Conservation (phyloP, 2,113 vertebrate species). For the Rhipidura dahli region DNA sequence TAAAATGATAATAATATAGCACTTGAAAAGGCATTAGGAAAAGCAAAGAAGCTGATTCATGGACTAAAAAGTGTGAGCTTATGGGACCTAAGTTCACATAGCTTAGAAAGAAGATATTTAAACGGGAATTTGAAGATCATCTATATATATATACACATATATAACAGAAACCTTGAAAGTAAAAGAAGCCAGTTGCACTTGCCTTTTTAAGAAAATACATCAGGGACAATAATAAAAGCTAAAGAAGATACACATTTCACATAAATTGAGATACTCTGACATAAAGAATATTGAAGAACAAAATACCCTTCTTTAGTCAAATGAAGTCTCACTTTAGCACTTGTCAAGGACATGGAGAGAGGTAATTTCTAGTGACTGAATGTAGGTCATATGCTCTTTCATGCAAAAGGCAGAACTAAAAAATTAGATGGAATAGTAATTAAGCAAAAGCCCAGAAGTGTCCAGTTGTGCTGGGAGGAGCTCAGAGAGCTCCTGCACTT, state of each 20-base stretch:
- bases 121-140: neutral
- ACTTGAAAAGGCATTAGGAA: conserved; percentile 58
- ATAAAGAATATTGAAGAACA: neutral
- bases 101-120: conserved; percentile 9
- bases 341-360: neutral
- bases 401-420: neutral
- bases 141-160: neutral
- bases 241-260: neutral
- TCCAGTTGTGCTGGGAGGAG: neutral
- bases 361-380: neutral
- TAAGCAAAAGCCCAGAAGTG: conserved; percentile 11
- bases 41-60: conserved; percentile 7
- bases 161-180: neutral
- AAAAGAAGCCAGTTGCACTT: neutral
- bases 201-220: neutral
- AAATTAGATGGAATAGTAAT: neutral
- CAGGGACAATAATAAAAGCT: neutral
- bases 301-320: neutral
- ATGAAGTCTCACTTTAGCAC: neutral
- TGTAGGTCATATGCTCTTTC: neutral
- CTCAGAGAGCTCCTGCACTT: neutral
- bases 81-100: conserved; percentile 8
- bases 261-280: neutral
- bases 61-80: conserved; percentile 36
- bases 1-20: conserved; percentile 59